Evolutionary conservation across 2,113 vertebrate species (phyloP).

Genomic region (Orthonyx spaldingii): DNA sequence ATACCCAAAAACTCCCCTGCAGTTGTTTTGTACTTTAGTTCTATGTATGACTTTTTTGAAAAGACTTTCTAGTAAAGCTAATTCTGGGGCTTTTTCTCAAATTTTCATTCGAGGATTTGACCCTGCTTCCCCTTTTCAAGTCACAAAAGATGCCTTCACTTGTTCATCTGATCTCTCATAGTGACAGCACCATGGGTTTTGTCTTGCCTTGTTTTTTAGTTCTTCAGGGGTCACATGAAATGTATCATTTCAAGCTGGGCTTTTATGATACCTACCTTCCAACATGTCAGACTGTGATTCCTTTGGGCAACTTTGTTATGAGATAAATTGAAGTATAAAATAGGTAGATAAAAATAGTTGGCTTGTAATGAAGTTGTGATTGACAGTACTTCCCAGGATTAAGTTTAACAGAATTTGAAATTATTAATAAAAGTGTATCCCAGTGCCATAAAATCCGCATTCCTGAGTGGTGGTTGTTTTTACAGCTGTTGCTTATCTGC

Average conservation of each 20-base stretch:
- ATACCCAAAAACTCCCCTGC: neutral
- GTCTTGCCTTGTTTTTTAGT: neutral
- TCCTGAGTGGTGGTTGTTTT: neutral
- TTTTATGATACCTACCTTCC: neutral
- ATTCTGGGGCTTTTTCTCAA: neutral
- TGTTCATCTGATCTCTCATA: conserved; percentile 10
- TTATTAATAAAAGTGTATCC: neutral
- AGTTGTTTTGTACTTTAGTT: neutral
- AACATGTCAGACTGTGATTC: neutral
- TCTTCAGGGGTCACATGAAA: neutral
- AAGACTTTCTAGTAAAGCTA: neutral
- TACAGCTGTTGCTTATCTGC: neutral
- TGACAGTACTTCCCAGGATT: neutral
- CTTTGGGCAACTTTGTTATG: neutral
- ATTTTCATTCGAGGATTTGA: conserved; percentile 13
- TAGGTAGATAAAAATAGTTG: neutral
- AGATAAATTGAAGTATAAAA: neutral
- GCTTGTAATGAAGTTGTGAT: neutral
- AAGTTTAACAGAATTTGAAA: neutral
- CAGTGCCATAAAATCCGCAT: neutral
- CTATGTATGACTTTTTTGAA: neutral
- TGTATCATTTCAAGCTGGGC: neutral
- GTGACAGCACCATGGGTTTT: neutral
- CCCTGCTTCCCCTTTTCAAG: conserved; percentile 22
- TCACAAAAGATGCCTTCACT: neutral